Evolutionary conservation across 2,113 vertebrate genomes (phyloP).

Genomic region (Leptosomus discolor): DNA sequence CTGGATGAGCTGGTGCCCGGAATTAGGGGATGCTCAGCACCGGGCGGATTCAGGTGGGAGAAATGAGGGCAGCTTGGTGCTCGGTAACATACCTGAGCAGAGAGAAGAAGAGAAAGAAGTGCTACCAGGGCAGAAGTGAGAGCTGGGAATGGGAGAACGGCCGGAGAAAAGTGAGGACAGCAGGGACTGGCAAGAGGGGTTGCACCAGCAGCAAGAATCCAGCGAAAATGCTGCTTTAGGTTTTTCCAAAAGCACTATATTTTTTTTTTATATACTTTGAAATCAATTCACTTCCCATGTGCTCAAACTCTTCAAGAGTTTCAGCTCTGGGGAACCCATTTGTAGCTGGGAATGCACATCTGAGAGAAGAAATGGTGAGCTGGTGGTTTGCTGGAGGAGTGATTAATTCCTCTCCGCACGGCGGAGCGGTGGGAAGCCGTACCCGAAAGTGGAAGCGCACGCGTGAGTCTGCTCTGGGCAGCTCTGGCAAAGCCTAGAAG

Average conservation of each 20-base stretch:
- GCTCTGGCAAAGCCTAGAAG: not conserved
- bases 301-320: not conserved
- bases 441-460: not conserved
- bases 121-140: not conserved
- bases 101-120: not conserved
- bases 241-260: not conserved
- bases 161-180: not conserved
- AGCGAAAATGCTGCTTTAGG: not conserved
- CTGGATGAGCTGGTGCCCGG: fast-evolving
- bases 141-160: not conserved
- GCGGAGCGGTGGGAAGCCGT: not conserved
- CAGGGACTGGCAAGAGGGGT: not conserved
- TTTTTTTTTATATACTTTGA: not conserved
- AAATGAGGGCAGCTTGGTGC: not conserved
- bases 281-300: fast-evolving
- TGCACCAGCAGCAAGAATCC: not conserved
- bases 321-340: not conserved
- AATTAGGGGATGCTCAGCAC: not conserved
- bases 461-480: not conserved
- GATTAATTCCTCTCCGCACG: fast-evolving
- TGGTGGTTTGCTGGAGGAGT: not conserved
- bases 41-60: fast-evolving
- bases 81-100: fast-evolving
- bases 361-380: not conserved
- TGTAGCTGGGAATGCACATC: not conserved